Evolutionary conservation across 2,888 invertebrate genomes (phyloP), one percentile per base, ranked within the genome.

Genomic region (Eristalinus sepulchralis): DNA sequence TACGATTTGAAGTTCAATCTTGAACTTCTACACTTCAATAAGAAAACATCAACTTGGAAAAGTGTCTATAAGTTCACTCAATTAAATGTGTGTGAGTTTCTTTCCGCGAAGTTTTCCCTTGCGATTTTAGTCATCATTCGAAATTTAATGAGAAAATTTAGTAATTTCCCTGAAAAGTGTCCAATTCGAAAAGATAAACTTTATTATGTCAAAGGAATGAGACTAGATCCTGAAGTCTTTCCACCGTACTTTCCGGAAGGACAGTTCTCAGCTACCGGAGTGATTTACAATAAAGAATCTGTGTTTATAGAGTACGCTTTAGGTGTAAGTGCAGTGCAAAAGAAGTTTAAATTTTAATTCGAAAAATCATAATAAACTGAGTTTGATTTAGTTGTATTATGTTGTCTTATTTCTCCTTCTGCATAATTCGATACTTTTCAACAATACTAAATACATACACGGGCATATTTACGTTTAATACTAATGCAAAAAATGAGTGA

Each of bases 161-260:
- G 82, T 34, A 83, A 83, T 24, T 72, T 77, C 53, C 82, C 82
- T 8, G 82, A 83, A 10, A 24, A 83, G 1, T 83, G 82, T 24
- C 82, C 82, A 11, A 63, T 83, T 6, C 77, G 62, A 31, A 77
- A 77, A 24, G 11, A 83, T 10, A 71, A 47, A 0, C 36, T 47
- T 3, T 83, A 83, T 8, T 83, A 67, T 17, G 60, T 83, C 2
- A 60, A 83, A 34, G 60, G 77, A 10, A 83, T 83, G 77, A 71
- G 72, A 72, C 22, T 83, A 1, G 72, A 83, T 64, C 77, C 82
- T 0, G 77, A 83, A 39, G 60, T n/a, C 9, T 83, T 83, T 33
- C 82, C 82, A 22, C 71, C 82, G 8, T 83, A 83, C 34, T 57
- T 83, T 8, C 82, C 82, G 36, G 77, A 83, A 27, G 82, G 71